These are phyloP conservation scores for Nomada hirtipes DNA, from an alignment of 2,888 invertebrate species.

Conservation along the genomic window DNA sequence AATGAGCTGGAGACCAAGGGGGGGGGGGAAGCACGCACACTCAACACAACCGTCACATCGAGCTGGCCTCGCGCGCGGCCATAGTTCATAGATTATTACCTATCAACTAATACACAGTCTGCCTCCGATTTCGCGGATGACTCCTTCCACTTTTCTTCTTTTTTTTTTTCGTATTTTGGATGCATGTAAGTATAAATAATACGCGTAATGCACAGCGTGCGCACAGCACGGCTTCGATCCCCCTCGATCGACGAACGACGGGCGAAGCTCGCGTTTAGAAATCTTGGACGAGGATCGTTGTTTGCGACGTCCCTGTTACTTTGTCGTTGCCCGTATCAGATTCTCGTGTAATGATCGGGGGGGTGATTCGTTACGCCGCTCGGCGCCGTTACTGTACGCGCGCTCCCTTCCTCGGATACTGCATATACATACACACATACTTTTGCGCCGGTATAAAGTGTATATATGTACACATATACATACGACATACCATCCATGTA, in stretches of 20 bases:
- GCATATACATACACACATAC: slow-evolving; percentile 73
- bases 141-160: slow-evolving; percentile 47
- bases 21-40: slow-evolving; percentile 81
- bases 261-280: not conserved
- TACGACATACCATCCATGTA: slow-evolving; percentile 81
- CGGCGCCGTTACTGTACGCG: slow-evolving; percentile 60
- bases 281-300: slow-evolving; percentile 17
- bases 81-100: slow-evolving; percentile 80
- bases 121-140: slow-evolving; percentile 75
- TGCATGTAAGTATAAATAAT: slow-evolving; percentile 72
- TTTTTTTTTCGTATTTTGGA: slow-evolving; percentile 50
- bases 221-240: slow-evolving; percentile 52
- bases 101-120: slow-evolving; percentile 83
- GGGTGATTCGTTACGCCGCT: slow-evolving; percentile 7
- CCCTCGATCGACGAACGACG: slow-evolving; percentile 33
- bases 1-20: slow-evolving; percentile 69
- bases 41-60: slow-evolving; percentile 84
- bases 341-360: not conserved
- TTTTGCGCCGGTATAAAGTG: slow-evolving; percentile 74
- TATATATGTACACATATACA: slow-evolving; percentile 83
- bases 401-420: slow-evolving; percentile 64
- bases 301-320: not conserved
- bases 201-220: slow-evolving; percentile 65
- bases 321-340: no score
- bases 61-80: slow-evolving; percentile 81